These are phyloP conservation scores for Donacobius atricapilla DNA, from an alignment of 2,113 vertebrate species.

Conservation along the genomic window DNA sequence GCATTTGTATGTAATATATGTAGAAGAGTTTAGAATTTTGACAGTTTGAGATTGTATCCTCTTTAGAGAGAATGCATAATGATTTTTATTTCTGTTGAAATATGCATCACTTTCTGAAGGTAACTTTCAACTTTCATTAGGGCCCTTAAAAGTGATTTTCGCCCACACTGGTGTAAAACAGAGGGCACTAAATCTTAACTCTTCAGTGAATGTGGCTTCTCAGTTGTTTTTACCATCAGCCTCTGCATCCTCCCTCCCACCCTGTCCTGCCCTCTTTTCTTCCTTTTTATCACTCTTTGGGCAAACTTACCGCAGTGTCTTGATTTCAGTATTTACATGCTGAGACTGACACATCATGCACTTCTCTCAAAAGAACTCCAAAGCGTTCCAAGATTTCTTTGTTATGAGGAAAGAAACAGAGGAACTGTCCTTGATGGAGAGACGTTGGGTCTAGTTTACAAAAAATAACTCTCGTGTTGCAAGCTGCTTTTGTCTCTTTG, in stretches of 20 bases:
- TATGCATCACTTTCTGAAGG: slow-evolving; percentile 77
- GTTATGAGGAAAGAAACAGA: not conserved
- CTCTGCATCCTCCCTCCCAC: not conserved
- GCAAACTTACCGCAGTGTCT: not conserved
- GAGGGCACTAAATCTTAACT: slow-evolving; percentile 21
- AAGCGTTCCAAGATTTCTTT: not conserved
- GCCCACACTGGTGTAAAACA: not conserved
- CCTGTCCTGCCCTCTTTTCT: not conserved
- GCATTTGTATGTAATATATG: slow-evolving; percentile 74
- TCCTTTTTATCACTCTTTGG: not conserved
- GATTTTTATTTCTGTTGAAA: slow-evolving; percentile 78
- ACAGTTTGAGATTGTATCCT: slow-evolving; percentile 74
- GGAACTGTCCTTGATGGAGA: not conserved
- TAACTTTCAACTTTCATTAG: slow-evolving; percentile 78
- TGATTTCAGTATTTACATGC: not conserved
- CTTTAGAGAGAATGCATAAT: slow-evolving; percentile 76
- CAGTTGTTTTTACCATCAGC: not conserved
- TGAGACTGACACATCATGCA: not conserved
- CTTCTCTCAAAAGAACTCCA: not conserved
- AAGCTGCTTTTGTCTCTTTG: not conserved
- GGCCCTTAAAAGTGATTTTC: slow-evolving; percentile 54
- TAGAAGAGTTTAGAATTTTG: slow-evolving; percentile 72
- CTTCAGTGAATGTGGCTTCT: not conserved
- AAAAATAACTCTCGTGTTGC: not conserved
- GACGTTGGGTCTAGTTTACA: not conserved